phyloP scores from a whole-genome alignment of 2,113 vertebrate species.

The Ctenodactylus gundi region DNA sequence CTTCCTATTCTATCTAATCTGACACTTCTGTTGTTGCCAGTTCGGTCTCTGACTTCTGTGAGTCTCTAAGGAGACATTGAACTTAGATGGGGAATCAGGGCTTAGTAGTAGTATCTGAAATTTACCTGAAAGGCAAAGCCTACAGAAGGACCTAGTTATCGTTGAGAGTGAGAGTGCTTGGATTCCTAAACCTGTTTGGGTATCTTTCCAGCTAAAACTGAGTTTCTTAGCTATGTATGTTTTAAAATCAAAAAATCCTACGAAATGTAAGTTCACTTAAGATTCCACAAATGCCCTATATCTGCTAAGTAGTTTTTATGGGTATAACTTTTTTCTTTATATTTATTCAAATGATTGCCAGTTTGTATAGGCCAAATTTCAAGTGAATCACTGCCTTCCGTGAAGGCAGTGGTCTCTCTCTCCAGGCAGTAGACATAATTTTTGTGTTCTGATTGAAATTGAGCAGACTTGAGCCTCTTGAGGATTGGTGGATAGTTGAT shows the following conservation, averaged over 20 bases:
- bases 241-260: slow-evolving; percentile 25
- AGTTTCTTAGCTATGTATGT: background rate
- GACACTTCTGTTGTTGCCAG: background rate
- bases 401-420: background rate
- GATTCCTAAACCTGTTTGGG: background rate
- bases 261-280: background rate
- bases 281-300: slow-evolving; percentile 19
- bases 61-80: background rate
- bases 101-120: background rate
- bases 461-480: slow-evolving; percentile 10
- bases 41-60: background rate
- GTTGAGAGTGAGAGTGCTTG: background rate
- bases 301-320: slow-evolving; percentile 8
- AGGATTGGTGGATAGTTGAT: slow-evolving; percentile 68
- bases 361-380: slow-evolving; percentile 40
- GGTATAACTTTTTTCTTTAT: slow-evolving; percentile 3
- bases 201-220: background rate
- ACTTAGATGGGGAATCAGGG: background rate
- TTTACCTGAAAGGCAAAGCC: background rate
- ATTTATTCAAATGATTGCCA: slow-evolving; percentile 13
- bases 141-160: background rate
- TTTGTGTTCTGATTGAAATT: slow-evolving; percentile 43
- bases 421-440: background rate
- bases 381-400: background rate
- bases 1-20: background rate